Base-by-base conservation (phyloP, 2,888 invertebrate species). In the Lithodes maja region DNA sequence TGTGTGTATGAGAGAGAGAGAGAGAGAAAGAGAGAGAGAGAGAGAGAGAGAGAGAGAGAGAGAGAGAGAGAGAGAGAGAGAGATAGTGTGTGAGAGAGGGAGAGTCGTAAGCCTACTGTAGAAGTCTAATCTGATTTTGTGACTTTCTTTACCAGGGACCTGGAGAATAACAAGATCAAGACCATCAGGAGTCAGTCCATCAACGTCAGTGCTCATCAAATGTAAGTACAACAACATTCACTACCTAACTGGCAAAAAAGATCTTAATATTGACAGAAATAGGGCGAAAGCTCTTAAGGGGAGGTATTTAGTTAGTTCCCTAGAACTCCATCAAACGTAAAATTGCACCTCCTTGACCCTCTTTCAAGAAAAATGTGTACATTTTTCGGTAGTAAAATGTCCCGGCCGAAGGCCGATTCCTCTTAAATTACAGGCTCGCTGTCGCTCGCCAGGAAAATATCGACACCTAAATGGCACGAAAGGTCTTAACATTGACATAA, bases 121-220 rank as follows among this genome's bases (percentile, higher is more conserved):
- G 33, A 33, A 33, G 33, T 33, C 33, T 33, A 33, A 33, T 33
- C 0, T 33, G 33, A 33, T n/a, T 68, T 55, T 17, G n/a, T 7
- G 3, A 3, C 3, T 54, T 52, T 50, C 15, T 1, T 50, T 33
- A 68, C 3, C 86, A 86, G 86, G 55, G 86, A 86, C 55, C 75
- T 86, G 74, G 86, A 86, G 75, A 86, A 86, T 75, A 86, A 86
- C 75, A 81, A 78, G 74, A 82, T 86, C 74, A 53, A 49, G n/a
- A 55, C 53, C n/a, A 54, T 86, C n/a, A 55, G 74, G 3, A 55
- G 55, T 2, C 33, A 49, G 3, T 75, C 75, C 49, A 61, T 86
- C 55, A 77, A 71, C 55, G 74, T 86, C 81, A 49, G 53, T 1
- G 68, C 86, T 7, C 71, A 74, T 33, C 86, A 86, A 55, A 53